Conservation (phyloP, 2,888 invertebrate species). For the Watsonalla binaria region DNA sequence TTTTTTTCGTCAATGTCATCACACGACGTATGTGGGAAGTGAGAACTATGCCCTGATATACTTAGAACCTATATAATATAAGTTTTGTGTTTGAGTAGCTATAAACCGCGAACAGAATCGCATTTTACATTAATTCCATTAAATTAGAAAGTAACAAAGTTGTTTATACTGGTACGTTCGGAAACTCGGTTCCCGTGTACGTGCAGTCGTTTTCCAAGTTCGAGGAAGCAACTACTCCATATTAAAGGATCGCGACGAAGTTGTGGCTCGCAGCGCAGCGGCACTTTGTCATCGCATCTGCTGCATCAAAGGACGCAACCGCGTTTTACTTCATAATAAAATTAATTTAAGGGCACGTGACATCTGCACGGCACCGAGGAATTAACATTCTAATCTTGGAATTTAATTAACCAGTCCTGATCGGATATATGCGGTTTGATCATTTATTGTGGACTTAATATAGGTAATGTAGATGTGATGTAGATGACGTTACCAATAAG, state of each 20-base stretch:
- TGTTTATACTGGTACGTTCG: constrained; percentile 41
- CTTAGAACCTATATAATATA: constrained; percentile 22
- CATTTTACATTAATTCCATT: constrained; percentile 45
- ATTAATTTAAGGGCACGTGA: constrained; percentile 31
- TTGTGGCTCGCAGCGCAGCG: constrained; percentile 40
- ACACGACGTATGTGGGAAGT: constrained; percentile 50
- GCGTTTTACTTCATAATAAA: constrained; percentile 36
- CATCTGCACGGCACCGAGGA: constrained; percentile 19
- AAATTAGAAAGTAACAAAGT: constrained; percentile 49
- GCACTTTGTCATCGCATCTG: constrained; percentile 51
- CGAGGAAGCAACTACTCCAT: constrained; percentile 49
- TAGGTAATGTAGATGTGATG: constrained; percentile 46
- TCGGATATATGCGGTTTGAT: constrained; percentile 33
- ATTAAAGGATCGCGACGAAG: constrained; percentile 52
- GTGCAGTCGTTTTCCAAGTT: constrained; percentile 51
- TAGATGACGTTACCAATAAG: constrained; percentile 56
- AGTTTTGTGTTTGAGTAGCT: neutral
- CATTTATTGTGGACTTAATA: constrained; percentile 50
- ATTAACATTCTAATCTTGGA: constrained; percentile 39
- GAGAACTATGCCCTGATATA: constrained; percentile 47
- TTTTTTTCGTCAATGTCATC: constrained; percentile 32
- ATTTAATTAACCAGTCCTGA: constrained; percentile 35
- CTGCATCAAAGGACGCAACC: constrained; percentile 39
- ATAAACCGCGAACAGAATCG: constrained; percentile 23
- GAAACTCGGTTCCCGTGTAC: constrained; percentile 44